Evolutionary conservation across 2,888 invertebrate species (phyloP), one percentile per base, ranked within the genome.

Genomic region (Plebejus anna): DNA sequence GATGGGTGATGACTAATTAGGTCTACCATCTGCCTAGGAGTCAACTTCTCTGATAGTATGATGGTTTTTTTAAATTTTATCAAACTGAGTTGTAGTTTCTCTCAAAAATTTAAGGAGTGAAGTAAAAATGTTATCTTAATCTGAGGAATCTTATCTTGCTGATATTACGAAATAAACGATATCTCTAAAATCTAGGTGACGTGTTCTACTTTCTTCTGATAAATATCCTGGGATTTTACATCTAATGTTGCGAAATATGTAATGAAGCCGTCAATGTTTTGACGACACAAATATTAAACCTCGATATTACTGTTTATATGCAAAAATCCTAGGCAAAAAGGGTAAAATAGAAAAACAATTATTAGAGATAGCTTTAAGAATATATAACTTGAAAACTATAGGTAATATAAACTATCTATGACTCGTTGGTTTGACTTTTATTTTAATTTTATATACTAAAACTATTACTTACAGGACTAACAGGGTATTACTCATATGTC

Each of bases 181-280:
- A 66, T 32, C 66, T 5, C 4, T 66, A 1, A 32, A 66, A 36
- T 36, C 13, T 66, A 66, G 66, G 32, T 66, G 66, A 66, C 32
- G 16, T 66, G 66, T 13, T 66, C 66, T 66, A 66, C 66, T 66
- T 66, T 66, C 32, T 66, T 66, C 32, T 66, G 66, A 66, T 66
- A 66, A 66, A 66, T 36, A 36, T 36, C 66, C 32, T 32, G 32
- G 32, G 66, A 32, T 66, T 32, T 66, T 32, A 66, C 22, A 36
- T 16, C 66, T 32, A 32, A 66, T 36, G 32, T 66, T 66, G 66
- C 32, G 4, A 32, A 36, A 1, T 32, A 16, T 16, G 28, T 32
- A 66, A 4, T 66, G 22, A 22, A 59, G 47, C 47, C 47, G 47
- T 47, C 2, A 47, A 47, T 9, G 3, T 47, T 55, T 16, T 55